phyloP scores from a whole-genome alignment of 2,113 vertebrate genomes.

The Alectura lathami region DNA sequence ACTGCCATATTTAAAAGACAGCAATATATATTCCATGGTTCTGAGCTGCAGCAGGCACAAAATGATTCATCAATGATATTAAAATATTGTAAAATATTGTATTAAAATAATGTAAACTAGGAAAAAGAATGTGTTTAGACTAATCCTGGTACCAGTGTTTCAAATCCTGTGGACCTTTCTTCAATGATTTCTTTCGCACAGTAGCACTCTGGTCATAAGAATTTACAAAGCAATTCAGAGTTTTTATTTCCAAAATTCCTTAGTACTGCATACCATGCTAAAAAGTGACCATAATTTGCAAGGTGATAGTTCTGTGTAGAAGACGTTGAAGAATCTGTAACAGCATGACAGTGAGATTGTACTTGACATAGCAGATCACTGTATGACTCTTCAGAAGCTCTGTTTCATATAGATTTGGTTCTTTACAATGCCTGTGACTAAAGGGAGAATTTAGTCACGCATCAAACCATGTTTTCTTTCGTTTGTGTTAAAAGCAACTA shows the following conservation, averaged over 20 bases:
- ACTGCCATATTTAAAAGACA: background rate
- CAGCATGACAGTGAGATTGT: background rate
- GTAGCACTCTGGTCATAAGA: background rate
- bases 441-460: background rate
- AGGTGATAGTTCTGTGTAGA: background rate
- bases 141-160: background rate
- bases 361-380: background rate
- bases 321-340: background rate
- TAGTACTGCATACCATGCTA: background rate
- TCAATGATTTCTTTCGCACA: background rate
- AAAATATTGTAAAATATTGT: background rate
- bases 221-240: background rate
- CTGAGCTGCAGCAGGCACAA: background rate
- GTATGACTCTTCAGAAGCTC: accelerated
- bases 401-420: background rate
- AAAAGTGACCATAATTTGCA: background rate
- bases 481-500: background rate
- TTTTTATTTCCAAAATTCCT: background rate
- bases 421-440: background rate
- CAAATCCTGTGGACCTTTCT: background rate
- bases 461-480: background rate
- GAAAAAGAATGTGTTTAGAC: background rate
- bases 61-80: background rate
- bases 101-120: background rate
- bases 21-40: background rate